phyloP scores from a whole-genome alignment of 2,797 vertebrate species.

The Pachyuromys duprasi region DNA sequence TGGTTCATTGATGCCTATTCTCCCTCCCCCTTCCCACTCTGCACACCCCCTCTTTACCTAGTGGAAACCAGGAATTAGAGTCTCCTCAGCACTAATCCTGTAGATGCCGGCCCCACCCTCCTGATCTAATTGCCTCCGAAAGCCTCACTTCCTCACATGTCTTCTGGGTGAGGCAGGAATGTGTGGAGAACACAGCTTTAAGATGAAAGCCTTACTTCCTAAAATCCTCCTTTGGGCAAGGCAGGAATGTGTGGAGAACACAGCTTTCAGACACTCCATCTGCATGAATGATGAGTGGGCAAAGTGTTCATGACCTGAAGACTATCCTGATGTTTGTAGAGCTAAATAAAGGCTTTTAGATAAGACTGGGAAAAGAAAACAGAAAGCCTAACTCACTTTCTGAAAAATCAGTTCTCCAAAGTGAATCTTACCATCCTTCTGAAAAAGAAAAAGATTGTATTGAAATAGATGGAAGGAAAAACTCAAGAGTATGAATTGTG shows the following conservation, averaged over 20 bases:
- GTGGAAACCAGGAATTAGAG: not conserved
- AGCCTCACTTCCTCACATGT: not conserved
- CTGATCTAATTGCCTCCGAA: not conserved
- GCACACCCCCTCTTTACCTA: not conserved
- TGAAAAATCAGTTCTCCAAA: conserved; percentile 7
- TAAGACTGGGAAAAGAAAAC: not conserved
- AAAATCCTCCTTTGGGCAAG: not conserved
- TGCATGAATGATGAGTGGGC: accelerated
- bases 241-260: not conserved
- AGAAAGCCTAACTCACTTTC: not conserved
- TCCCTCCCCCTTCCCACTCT: too few relatives aligned
- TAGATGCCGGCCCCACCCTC: not conserved
- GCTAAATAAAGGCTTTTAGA: not conserved
- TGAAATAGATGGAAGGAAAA: not conserved
- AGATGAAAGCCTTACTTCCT: not conserved
- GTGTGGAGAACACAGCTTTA: not conserved
- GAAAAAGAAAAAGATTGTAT: not conserved
- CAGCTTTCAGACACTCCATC: not conserved
- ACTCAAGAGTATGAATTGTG: not conserved
- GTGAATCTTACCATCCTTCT: not conserved
- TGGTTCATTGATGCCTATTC: not conserved
- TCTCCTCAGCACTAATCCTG: not conserved
- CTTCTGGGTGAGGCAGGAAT: not conserved
- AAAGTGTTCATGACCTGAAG: too few relatives aligned
- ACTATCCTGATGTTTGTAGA: not conserved